Percentiles rank a stretch among this genome's conserved stretches.
Conservation (phyloP, 2,797 vertebrate species). For the Hafferia zeledoni region DNA sequence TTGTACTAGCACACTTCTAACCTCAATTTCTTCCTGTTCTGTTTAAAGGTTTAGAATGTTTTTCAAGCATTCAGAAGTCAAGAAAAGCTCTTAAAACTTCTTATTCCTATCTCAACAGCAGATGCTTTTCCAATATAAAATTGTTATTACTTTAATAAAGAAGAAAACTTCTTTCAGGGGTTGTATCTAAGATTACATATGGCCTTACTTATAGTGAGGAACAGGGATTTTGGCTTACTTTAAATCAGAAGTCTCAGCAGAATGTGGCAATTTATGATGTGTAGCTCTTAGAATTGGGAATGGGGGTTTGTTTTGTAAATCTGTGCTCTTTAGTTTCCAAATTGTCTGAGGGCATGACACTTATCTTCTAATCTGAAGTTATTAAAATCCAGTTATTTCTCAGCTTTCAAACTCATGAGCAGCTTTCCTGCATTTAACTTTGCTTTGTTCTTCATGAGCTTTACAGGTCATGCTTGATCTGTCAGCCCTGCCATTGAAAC, state of each 20-base stretch:
- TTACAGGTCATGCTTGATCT: neutral
- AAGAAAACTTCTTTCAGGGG: neutral
- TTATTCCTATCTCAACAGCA: neutral
- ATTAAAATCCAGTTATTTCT: neutral
- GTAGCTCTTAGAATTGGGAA: neutral
- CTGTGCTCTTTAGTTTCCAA: neutral
- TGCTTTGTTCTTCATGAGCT: constrained; percentile 8
- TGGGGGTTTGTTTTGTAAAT: neutral
- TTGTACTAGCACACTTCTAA: neutral
- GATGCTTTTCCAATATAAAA: neutral
- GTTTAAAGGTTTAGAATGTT: neutral
- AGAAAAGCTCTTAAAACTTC: neutral
- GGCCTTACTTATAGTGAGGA: neutral
- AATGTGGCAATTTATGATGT: neutral
- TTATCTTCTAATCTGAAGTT: neutral
- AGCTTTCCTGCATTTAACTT: neutral
- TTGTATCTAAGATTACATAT: neutral
- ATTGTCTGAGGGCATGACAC: neutral
- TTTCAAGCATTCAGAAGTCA: neutral
- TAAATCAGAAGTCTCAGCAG: neutral
- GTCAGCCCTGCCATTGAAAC: neutral
- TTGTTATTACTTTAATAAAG: neutral
- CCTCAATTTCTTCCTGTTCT: neutral
- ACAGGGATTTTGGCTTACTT: neutral
- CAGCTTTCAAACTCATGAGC: neutral